A percentile compares a stretch with the other conserved stretches of the same genome.
phyloP scores from a whole-genome alignment of 2,113 vertebrate species.

The Sus scrofa region DNA sequence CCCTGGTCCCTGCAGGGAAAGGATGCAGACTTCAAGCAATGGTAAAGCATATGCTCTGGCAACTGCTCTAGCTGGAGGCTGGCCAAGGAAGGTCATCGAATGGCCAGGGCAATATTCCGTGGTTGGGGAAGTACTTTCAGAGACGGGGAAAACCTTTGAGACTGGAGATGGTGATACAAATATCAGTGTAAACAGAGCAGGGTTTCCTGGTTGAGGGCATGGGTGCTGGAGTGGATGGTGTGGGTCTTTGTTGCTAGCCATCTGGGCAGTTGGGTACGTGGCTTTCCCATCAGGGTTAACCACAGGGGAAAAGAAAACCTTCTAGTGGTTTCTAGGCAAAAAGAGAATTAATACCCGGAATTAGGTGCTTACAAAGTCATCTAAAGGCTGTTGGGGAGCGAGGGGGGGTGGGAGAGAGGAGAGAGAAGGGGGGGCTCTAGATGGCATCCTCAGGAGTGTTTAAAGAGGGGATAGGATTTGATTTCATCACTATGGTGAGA shows the following conservation, averaged over 20 bases:
- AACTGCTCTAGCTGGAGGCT: neutral
- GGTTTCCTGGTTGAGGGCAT: neutral
- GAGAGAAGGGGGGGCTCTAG: neutral
- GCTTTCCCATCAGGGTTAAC: neutral
- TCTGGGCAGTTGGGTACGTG: neutral
- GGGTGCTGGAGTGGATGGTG: accelerated
- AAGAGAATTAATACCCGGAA: neutral
- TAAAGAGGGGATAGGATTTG: neutral
- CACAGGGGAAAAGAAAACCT: neutral
- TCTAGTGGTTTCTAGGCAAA: neutral
- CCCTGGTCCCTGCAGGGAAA: neutral
- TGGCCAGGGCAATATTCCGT: neutral
- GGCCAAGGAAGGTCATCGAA: neutral
- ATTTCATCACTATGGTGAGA: neutral
- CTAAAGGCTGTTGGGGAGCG: neutral
- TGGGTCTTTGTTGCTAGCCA: neutral
- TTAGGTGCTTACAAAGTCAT: neutral
- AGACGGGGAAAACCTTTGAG: neutral
- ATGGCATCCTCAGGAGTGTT: neutral
- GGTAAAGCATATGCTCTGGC: neutral
- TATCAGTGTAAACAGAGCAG: neutral
- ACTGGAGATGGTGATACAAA: accelerated
- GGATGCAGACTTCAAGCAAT: neutral
- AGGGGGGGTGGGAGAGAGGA: accelerated
- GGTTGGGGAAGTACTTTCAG: neutral